These are phyloP conservation scores for Odontomachus brunneus DNA, from an alignment of 1,140 invertebrate genomes.

Conservation along the genomic window DNA sequence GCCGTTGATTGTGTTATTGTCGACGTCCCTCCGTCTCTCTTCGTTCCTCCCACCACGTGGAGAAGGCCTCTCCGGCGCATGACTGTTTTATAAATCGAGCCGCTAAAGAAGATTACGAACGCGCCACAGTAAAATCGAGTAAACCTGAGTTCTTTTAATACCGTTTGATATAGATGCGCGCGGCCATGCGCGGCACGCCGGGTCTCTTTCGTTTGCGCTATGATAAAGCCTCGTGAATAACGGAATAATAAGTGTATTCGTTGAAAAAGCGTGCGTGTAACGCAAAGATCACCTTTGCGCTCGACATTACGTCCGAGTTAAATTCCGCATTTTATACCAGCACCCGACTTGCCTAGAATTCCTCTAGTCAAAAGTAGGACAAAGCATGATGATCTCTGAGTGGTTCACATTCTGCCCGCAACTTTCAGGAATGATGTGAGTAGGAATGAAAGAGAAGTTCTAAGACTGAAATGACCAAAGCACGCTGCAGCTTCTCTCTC, in stretches of 20 bases:
- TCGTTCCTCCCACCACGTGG: neutral
- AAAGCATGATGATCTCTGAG: no score
- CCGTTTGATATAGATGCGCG: neutral
- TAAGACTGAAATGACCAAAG: no score
- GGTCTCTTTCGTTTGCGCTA: slow-evolving; percentile 1
- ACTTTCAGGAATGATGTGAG: no score
- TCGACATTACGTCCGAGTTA: neutral
- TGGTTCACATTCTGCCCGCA: no score
- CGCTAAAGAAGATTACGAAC: neutral
- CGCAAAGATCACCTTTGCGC: no score
- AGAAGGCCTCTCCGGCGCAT: neutral
- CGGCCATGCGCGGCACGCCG: neutral
- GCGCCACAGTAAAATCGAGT: slow-evolving; percentile 2
- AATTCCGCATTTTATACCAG: no score
- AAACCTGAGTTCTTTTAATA: neutral
- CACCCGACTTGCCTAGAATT: no score
- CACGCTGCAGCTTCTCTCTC: no score
- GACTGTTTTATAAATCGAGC: slow-evolving; percentile 45
- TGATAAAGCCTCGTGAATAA: slow-evolving; percentile 31
- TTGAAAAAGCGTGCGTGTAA: neutral
- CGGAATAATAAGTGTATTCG: neutral
- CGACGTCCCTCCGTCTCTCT: neutral
- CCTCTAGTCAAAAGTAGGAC: no score
- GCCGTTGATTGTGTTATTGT: slow-evolving; percentile 39
- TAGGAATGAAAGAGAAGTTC: no score